Conservation (phyloP, 2,797 vertebrate genomes). For the Amazona finschi region DNA sequence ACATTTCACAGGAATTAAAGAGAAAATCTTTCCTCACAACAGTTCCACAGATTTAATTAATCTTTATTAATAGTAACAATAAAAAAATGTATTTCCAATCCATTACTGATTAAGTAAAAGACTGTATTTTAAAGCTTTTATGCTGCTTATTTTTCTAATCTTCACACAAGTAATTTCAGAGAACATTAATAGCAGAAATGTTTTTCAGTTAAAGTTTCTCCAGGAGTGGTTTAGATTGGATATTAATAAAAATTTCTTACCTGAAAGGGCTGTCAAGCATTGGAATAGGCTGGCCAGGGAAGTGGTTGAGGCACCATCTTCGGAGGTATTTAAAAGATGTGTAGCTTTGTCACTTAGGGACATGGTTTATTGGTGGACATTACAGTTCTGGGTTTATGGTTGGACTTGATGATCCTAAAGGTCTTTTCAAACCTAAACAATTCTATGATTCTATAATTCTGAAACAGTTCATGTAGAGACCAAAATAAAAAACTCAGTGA, state of each 20-base stretch:
- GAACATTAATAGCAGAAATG: not conserved
- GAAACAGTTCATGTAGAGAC: not conserved
- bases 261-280: not conserved
- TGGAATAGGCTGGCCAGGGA: not conserved
- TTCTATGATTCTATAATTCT: not conserved
- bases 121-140: not conserved
- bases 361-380: not conserved
- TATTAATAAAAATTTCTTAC: not conserved
- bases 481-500: not conserved
- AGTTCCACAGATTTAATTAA: not conserved
- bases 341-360: not conserved
- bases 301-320: not conserved
- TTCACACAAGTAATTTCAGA: not conserved
- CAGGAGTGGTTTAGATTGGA: not conserved
- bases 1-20: not conserved
- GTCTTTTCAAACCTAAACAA: not conserved
- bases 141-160: not conserved
- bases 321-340: not conserved
- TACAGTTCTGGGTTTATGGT: not conserved
- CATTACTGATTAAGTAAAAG: not conserved
- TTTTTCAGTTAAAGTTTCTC: not conserved
- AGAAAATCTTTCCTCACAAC: not conserved
- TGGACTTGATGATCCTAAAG: not conserved
- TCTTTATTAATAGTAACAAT: not conserved
- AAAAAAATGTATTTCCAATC: not conserved